Evolutionary conservation across 1,140 invertebrate species (phyloP), one percentile per base, ranked within the genome.

Genomic region (Dinothrombium tinctorium): DNA sequence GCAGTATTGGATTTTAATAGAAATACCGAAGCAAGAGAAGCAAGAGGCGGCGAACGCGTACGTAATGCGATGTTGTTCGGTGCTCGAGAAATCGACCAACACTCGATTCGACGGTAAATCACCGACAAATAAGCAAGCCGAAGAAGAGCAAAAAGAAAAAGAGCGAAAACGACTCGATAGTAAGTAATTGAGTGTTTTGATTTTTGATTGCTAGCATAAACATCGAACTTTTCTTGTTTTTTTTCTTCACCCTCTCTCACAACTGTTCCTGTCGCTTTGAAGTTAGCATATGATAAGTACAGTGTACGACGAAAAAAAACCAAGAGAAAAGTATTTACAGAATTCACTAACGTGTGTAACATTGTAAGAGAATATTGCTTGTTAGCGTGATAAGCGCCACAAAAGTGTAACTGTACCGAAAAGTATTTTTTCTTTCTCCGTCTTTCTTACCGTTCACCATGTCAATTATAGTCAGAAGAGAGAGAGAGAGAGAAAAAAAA

Each of bases 1-100:
- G 2, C 79, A 87, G 55, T 86, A 87, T 59, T 87, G 83, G 81
- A 77, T 78, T 0, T 59, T 87, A 41, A 74, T 89, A 17, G 82
- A 87, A 53, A 79, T 87, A 40, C 82, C 82, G 4, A 53, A 54
- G 29, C 63, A 65, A 48, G 62, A 84, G 51, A 83, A 83, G 54
- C 77, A 81, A 50, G 81, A 86, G 60, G 81, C 79, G 0, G 79
- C 84, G 14, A 78, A 77, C 36, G 74, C 74, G 0, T 90, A 84
- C 57, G 83, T 89, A 3, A 66, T 87, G 38, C 66, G 82, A 37
- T 79, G 79, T 14, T 86, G 79, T 53, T 69, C 77, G 37, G 79
- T 82, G 48, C 76, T 87, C 70, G 80, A 86, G 57, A 84, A 84
- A 56, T 76, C 76, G 0, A 77, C 44, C 1, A 44, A 54, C 39